Base-by-base conservation (phyloP, 2,113 vertebrate species). In the Chlorodrepanis virens region DNA sequence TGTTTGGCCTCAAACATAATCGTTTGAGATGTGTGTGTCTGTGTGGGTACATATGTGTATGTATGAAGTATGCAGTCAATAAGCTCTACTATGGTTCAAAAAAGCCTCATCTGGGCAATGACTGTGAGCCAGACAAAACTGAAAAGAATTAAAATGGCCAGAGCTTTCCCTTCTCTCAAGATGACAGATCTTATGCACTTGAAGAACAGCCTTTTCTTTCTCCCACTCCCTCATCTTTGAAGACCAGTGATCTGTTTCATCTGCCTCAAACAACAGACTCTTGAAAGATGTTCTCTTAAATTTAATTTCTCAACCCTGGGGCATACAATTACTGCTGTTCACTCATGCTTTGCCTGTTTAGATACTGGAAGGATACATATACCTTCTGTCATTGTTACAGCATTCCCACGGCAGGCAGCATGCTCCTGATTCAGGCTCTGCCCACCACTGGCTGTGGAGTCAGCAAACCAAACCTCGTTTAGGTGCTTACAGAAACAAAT, bases 211-310 rank as follows among this genome's bases (percentile, higher is more conserved):
- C 59, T 83, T 86, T 35, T 76, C 81, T 91, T 84, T 82, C 78
- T 37, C 67, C 19, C 19, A 21, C 31, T 56, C 31, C 31, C 49
- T 96, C 50, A 17, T 74, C 78, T 85, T 29, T 70, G 70, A 94
- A 93, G 45, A 67, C 42, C 70, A 91, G 54, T n/a, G 59, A 65
- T 80, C 49, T 87, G 50, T 74, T 81, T 94, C 72, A 81, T 76
- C 49, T 68, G 61, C 49, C n/a, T 87, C 83, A 89, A 81, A 93
- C 31, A 88, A 94, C 94, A 56, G 61, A 64, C 37, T 84, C 25
- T 61, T 69, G 44, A 60, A 95, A 84, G 70, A 83, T 59, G 53
- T 47, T 85, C 53, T 90, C 64, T 85, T 16, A 56, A 76, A 90
- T 60, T 87, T 52, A 85, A 89, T 94, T 94, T 89, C 82, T 87